These are phyloP conservation scores for Reticulitermes lucifugus DNA, from an alignment of 2,888 invertebrate species.

Conservation along the genomic window DNA sequence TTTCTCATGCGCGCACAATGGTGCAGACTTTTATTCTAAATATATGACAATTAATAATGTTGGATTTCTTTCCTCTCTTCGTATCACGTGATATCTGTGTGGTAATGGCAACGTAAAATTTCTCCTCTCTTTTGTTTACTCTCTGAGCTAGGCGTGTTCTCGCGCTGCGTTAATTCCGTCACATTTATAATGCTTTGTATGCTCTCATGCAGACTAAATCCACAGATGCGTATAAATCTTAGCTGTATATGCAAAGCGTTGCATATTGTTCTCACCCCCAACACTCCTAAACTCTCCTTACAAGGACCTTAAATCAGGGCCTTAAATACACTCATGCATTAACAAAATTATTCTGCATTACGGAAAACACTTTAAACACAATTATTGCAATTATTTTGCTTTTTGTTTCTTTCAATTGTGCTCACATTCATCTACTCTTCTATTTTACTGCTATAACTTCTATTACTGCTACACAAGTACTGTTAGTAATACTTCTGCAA, in stretches of 20 bases:
- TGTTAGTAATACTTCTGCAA: no score
- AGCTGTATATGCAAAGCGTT: background rate
- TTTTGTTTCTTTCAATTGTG: no score
- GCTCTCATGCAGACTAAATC: slow-evolving; percentile 22
- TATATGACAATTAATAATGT: no score
- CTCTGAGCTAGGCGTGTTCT: background rate
- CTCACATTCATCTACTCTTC: no score
- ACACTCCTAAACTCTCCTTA: background rate
- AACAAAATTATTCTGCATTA: no score
- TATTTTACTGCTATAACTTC: no score
- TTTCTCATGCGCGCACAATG: no score
- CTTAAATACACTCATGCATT: background rate
- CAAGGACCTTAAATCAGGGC: background rate
- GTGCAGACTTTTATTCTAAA: no score
- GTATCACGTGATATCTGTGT: background rate
- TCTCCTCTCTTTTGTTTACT: slow-evolving; percentile 32
- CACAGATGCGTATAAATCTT: slow-evolving; percentile 32
- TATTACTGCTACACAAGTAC: no score
- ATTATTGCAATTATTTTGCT: no score
- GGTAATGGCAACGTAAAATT: background rate
- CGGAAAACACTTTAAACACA: no score
- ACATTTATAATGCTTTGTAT: slow-evolving; percentile 32
- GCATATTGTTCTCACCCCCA: background rate
- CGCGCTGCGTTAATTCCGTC: slow-evolving; percentile 30
- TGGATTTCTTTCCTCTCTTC: no score